phyloP scores from a whole-genome alignment of 2,888 invertebrate genomes.

The Oscheius sp. region DNA sequence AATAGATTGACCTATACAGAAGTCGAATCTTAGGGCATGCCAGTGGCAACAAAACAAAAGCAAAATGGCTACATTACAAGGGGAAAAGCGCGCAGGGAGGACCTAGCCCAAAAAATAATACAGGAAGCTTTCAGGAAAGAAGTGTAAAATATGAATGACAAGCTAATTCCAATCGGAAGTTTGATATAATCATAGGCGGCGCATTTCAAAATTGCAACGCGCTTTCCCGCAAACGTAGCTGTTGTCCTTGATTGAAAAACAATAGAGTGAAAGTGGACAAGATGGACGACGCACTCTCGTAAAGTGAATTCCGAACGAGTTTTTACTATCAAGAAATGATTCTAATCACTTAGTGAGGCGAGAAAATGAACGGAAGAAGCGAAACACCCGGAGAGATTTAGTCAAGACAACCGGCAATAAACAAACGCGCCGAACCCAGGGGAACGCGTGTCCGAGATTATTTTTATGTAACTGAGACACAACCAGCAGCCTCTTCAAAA shows the following conservation, averaged over 20 bases:
- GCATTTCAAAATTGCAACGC: background rate
- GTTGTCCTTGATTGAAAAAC: conserved; percentile 20
- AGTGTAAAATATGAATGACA: background rate
- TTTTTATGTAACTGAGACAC: background rate
- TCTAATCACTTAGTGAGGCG: conserved; percentile 11
- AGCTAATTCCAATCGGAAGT: conserved; percentile 24
- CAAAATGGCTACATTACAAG: background rate
- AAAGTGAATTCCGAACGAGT: conserved; percentile 36
- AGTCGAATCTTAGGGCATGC: no score
- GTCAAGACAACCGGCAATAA: background rate
- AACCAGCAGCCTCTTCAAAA: background rate
- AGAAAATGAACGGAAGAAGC: background rate
- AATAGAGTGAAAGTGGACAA: conserved; percentile 30
- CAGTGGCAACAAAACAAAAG: no score
- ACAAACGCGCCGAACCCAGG: conserved; percentile 26
- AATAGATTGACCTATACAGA: no score
- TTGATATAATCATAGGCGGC: background rate
- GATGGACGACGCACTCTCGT: conserved; percentile 28
- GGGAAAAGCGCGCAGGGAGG: background rate
- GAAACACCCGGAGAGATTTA: conserved; percentile 7
- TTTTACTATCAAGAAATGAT: conserved; percentile 10
- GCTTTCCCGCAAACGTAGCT: background rate
- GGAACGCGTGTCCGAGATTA: conserved; percentile 3
- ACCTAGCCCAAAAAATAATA: background rate
- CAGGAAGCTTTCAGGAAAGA: background rate